Evolutionary conservation across 1,140 invertebrate genomes (phyloP).

Genomic region (Drosophila repleta): DNA sequence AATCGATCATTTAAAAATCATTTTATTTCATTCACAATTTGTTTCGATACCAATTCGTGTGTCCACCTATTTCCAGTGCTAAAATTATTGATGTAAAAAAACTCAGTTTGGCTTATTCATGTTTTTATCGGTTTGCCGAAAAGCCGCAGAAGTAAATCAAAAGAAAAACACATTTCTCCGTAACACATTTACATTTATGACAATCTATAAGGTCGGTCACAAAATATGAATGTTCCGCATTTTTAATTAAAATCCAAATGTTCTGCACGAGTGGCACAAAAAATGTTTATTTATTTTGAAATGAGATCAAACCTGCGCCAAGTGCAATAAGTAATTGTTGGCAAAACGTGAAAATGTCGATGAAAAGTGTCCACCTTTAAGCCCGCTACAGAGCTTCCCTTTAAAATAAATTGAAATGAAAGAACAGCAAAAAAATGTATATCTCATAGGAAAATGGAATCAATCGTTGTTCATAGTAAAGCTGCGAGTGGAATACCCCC

Average conservation of each 20-base stretch:
- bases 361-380: slow-evolving; percentile 3
- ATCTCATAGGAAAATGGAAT: slow-evolving; percentile 30
- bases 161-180: too few relatives aligned
- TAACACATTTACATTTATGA: too few relatives aligned
- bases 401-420: slow-evolving; percentile 10
- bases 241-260: too few relatives aligned
- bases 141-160: too few relatives aligned
- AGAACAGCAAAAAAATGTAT: slow-evolving; percentile 5
- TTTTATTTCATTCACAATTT: neutral
- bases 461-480: slow-evolving; percentile 32
- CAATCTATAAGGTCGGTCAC: too few relatives aligned
- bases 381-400: neutral
- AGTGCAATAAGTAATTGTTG: slow-evolving; percentile 24
- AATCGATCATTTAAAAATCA: neutral
- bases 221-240: too few relatives aligned
- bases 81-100: too few relatives aligned
- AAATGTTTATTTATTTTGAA: neutral
- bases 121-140: too few relatives aligned
- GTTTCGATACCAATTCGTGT: neutral
- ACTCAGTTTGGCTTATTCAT: too few relatives aligned
- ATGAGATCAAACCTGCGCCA: neutral
- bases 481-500: slow-evolving; percentile 30
- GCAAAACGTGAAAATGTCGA: neutral
- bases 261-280: too few relatives aligned
- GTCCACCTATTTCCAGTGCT: neutral